phyloP scores from a whole-genome alignment of 64 coral and sea anemone genomes.

The Stichodactyla helianthus region DNA sequence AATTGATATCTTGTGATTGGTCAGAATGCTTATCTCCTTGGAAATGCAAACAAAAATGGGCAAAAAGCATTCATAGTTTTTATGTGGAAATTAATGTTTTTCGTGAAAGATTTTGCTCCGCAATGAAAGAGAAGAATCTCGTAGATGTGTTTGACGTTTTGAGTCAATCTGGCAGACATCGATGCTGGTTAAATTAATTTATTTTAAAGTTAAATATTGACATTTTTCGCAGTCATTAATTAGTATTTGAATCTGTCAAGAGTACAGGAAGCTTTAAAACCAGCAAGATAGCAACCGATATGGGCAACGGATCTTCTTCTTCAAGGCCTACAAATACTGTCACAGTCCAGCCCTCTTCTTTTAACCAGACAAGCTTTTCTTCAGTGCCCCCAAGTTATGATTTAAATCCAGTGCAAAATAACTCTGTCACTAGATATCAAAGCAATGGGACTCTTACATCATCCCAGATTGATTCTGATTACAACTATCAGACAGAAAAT shows the following conservation, averaged over 20 bases:
- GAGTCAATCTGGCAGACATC: neutral
- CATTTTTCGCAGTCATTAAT: neutral
- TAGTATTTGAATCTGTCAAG: neutral
- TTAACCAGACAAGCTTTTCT: neutral
- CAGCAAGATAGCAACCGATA: neutral
- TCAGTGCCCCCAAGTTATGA: neutral
- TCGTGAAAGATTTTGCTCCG: neutral
- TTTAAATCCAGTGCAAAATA: neutral
- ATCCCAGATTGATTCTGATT: neutral
- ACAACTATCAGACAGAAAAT: neutral
- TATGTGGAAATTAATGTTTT: neutral
- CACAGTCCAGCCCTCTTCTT: neutral
- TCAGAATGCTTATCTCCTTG: neutral
- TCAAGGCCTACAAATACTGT: neutral
- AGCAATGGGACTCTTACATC: neutral
- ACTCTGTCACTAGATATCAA: too few species aligned
- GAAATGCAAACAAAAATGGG: neutral
- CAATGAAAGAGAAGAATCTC: neutral
- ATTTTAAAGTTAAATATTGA: conserved; percentile 3
- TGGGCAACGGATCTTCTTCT: conserved; percentile 11
- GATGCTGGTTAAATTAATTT: neutral
- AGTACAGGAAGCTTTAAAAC: neutral
- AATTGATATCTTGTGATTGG: neutral
- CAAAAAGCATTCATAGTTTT: neutral
- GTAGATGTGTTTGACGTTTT: neutral